phyloP scores from a whole-genome alignment of 1,140 invertebrate genomes.

The Pseudomyrmex dendroicus region DNA sequence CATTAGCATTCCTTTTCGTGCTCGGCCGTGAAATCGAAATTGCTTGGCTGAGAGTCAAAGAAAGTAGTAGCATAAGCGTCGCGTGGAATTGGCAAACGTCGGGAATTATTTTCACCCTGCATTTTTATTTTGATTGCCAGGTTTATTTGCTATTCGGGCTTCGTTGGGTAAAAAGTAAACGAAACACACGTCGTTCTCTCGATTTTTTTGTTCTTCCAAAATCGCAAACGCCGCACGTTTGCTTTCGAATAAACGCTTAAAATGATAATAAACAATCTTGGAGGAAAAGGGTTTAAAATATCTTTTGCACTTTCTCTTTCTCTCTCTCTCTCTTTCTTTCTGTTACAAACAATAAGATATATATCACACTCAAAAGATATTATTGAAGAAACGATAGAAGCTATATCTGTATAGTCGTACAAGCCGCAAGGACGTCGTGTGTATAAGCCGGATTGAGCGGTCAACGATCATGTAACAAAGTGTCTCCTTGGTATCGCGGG shows the following conservation, averaged over 20 bases:
- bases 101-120: slow-evolving; percentile 64
- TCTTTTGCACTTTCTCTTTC: no score
- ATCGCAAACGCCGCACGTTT: slow-evolving; percentile 39
- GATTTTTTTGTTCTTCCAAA: slow-evolving; percentile 51
- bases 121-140: slow-evolving; percentile 28
- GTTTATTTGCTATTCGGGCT: slow-evolving; percentile 60
- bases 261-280: no score
- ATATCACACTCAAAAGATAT: no score
- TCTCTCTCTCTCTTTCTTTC: no score
- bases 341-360: no score
- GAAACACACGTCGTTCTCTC: slow-evolving; percentile 45
- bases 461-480: slow-evolving; percentile 56
- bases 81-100: slow-evolving; percentile 34
- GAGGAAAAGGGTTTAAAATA: no score
- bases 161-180: slow-evolving; percentile 62
- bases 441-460: background rate
- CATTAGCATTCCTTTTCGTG: slow-evolving; percentile 65
- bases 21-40: slow-evolving; percentile 68
- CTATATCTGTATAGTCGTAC: background rate
- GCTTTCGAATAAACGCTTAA: background rate
- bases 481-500: slow-evolving; percentile 39
- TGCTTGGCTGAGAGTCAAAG: slow-evolving; percentile 61
- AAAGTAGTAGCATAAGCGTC: slow-evolving; percentile 41
- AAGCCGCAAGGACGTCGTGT: background rate
- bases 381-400: no score